Evolutionary conservation across 2,113 vertebrate species (phyloP), one percentile per base, ranked within the genome.

Genomic region (Myiopsitta monachus): DNA sequence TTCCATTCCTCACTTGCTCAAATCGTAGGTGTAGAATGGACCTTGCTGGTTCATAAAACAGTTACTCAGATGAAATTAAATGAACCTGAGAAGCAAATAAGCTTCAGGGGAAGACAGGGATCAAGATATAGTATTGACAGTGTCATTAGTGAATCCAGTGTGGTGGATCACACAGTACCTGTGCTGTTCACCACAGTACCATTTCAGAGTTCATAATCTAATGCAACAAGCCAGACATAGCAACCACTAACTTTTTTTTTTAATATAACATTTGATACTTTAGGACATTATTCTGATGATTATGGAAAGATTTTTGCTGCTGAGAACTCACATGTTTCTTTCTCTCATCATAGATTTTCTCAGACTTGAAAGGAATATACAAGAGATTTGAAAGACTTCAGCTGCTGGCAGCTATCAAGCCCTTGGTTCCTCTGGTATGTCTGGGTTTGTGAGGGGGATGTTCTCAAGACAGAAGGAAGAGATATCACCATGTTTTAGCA

Each of bases 401-500:
- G 55, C 57, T 89, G 84, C 51, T 92, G 90, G 33, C 81, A 94
- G 46, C 57, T 82, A 95, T 87, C 68, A 95, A 96, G 70, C 39
- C 91, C 77, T 89, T 85, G 72, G 72, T 80, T 95, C 39, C 67
- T 93, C 77, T 86, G 68, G 59, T 86, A 41, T 62, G 90, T 93
- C 92, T 94, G 85, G 67, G 49, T 87, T 90, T 94, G 36, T 90
- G 92, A 94, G 83, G 91, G 68, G 90, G 92, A 94, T 85, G 69
- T 95, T 96, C 73, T 94, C 70, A 76, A 95, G 89, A 92, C 77
- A 96, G 91, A 94, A 93, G 94, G 92, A 90, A 95, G 77, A 95
- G 87, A 80, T 91, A 96, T 95, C 94, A 92, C 77, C 63, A 64
- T 91, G 80, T 87, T 94, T 91, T 96, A 85, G 80, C 90, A 96